phyloP scores from a whole-genome alignment of 2,888 invertebrate genomes.

The Ornithoptera priamus region DNA sequence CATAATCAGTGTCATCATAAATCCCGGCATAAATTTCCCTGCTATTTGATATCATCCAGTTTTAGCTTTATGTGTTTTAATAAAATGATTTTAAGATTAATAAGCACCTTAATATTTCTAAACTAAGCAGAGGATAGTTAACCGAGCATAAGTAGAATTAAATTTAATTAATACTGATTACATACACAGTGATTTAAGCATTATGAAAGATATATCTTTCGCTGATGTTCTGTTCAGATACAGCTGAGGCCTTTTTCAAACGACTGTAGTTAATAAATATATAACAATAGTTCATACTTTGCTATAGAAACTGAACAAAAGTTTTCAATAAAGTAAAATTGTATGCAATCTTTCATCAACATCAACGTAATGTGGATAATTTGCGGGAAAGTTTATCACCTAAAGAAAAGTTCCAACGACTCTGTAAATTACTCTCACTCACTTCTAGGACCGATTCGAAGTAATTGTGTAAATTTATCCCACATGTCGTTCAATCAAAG shows the following conservation, averaged over 20 bases:
- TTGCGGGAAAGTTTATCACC: constrained; percentile 28
- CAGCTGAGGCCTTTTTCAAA: too few relatives aligned
- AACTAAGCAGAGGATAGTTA: too few relatives aligned
- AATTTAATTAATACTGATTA: too few relatives aligned
- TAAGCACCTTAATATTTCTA: too few relatives aligned
- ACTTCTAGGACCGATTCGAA: constrained; percentile 20
- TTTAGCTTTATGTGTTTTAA: not conserved
- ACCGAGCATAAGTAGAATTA: too few relatives aligned
- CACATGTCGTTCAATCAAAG: not conserved
- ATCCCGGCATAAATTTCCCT: not conserved
- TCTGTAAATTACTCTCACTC: constrained; percentile 22
- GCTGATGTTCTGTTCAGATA: too few relatives aligned
- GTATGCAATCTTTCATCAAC: constrained; percentile 21
- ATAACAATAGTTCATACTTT: too few relatives aligned
- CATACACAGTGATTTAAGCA: too few relatives aligned
- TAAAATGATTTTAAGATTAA: too few relatives aligned
- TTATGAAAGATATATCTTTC: too few relatives aligned
- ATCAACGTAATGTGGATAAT: constrained; percentile 27
- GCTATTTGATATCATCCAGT: constrained; percentile 1
- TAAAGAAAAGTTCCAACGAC: constrained; percentile 20
- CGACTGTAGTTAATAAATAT: too few relatives aligned
- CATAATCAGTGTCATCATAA: constrained; percentile 3
- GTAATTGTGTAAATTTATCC: constrained; percentile 15
- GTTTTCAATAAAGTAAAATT: constrained; percentile 20
- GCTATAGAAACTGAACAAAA: too few relatives aligned